Percentiles rank a stretch among this genome's conserved stretches.
Evolutionary conservation across 2,888 invertebrate genomes (phyloP).

Genomic region (Cyclophora albipunctata): DNA sequence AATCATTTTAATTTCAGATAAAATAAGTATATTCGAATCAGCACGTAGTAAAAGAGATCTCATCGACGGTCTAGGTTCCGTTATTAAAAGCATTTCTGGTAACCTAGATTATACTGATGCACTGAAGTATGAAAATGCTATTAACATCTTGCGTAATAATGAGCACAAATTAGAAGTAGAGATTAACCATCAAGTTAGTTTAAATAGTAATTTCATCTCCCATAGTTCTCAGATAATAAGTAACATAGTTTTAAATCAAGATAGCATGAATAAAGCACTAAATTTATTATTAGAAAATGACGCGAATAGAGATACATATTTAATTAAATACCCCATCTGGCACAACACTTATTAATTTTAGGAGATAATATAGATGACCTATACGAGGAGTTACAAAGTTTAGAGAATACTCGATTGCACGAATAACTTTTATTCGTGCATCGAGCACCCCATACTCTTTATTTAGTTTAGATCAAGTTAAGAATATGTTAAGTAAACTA

Average conservation of each 20-base stretch:
- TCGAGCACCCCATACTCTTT: background rate
- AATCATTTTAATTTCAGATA: background rate
- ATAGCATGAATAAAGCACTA: no score
- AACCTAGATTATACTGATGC: slow-evolving; percentile 6
- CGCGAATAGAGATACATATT: background rate
- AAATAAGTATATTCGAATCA: background rate
- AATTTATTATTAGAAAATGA: background rate
- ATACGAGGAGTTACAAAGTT: background rate
- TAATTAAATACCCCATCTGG: slow-evolving; percentile 3
- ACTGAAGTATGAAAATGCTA: slow-evolving; percentile 1
- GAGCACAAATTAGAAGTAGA: slow-evolving; percentile 1
- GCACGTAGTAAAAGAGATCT: slow-evolving; percentile 5
- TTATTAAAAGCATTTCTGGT: slow-evolving; percentile 4
- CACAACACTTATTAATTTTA: background rate
- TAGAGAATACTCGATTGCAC: slow-evolving; percentile 12
- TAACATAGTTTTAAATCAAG: no score
- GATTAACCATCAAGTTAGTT: background rate
- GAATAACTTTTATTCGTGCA: slow-evolving; percentile 1
- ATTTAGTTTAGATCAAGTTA: slow-evolving; percentile 7
- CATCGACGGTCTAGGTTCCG: slow-evolving; percentile 3
- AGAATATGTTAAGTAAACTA: slow-evolving; percentile 8
- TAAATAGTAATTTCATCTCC: background rate
- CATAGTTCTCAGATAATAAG: no score
- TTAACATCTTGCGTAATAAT: background rate
- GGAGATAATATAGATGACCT: no score